A percentile compares a stretch with the other conserved stretches of the same genome.
phyloP scores from a whole-genome alignment of 2,797 vertebrate species.

The Propithecus perrieri region DNA sequence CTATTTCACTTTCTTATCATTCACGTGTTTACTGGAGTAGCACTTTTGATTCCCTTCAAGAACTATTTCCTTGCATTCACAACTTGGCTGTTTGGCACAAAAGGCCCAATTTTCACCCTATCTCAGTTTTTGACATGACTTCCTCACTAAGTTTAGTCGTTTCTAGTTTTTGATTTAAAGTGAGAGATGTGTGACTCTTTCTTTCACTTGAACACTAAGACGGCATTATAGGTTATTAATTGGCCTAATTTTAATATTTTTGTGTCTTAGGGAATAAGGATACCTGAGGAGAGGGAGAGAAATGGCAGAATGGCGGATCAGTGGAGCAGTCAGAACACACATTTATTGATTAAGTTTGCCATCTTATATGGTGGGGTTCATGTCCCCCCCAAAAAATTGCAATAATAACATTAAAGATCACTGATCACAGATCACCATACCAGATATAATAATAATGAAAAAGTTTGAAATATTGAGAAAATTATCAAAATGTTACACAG shows the following conservation, averaged over 20 bases:
- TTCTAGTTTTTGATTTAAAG: background rate
- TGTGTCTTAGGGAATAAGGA: background rate
- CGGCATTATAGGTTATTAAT: background rate
- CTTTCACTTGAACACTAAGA: background rate
- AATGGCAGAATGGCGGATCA: background rate
- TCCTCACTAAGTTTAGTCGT: background rate
- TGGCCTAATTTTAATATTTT: background rate
- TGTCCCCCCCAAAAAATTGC: background rate
- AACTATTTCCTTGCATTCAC: background rate
- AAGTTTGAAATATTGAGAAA: background rate
- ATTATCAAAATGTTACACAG: background rate
- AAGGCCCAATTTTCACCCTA: background rate
- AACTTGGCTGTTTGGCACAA: background rate
- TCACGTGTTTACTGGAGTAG: background rate
- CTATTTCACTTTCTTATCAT: background rate
- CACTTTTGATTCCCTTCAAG: background rate
- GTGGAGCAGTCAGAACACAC: background rate
- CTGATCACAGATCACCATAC: background rate
- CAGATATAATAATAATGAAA: background rate
- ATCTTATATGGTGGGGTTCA: background rate
- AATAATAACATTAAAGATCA: background rate
- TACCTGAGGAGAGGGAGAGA: background rate
- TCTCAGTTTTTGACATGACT: background rate
- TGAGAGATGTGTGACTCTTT: background rate
- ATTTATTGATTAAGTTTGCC: background rate